Percentiles rank a stretch among this genome's conserved stretches.
These are phyloP conservation scores for Syngnathus typhle DNA, from an alignment of 2,113 vertebrate species.

Conservation along the genomic window DNA sequence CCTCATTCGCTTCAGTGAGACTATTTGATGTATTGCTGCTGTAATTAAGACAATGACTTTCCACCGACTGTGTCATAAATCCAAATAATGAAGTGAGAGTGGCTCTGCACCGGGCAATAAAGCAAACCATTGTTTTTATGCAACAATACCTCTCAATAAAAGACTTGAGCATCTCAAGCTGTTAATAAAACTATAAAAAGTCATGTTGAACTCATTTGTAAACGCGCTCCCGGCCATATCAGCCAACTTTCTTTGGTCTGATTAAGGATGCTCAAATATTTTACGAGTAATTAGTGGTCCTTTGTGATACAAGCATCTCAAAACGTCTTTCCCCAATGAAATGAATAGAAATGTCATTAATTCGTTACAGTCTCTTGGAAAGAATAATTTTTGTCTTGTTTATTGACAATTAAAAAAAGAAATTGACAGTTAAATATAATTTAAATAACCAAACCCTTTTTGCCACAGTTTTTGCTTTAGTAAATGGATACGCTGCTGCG, in stretches of 20 bases:
- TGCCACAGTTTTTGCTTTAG: background rate
- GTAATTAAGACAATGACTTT: conserved; percentile 33
- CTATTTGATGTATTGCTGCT: conserved; percentile 25
- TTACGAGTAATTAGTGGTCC: background rate
- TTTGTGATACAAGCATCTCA: background rate
- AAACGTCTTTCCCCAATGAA: background rate
- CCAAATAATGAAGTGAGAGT: conserved; percentile 36
- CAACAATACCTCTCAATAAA: conserved; percentile 3
- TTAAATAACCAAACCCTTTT: no score
- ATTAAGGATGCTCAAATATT: background rate
- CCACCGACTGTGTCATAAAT: conserved; percentile 31
- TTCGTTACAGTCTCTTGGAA: no score
- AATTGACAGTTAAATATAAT: no score
- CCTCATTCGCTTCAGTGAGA: conserved; percentile 2
- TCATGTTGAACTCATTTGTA: background rate
- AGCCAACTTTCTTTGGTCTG: background rate
- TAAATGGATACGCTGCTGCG: background rate
- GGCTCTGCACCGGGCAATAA: conserved; percentile 19
- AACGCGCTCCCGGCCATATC: background rate
- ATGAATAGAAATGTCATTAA: no score
- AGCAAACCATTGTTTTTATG: conserved; percentile 2
- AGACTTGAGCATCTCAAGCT: background rate
- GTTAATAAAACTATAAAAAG: conserved; percentile 1
- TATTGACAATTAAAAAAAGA: no score
- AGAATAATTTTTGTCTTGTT: no score